These are phyloP conservation scores for Stegostoma tigrinum DNA, from an alignment of 2,113 vertebrate species.

Conservation along the genomic window DNA sequence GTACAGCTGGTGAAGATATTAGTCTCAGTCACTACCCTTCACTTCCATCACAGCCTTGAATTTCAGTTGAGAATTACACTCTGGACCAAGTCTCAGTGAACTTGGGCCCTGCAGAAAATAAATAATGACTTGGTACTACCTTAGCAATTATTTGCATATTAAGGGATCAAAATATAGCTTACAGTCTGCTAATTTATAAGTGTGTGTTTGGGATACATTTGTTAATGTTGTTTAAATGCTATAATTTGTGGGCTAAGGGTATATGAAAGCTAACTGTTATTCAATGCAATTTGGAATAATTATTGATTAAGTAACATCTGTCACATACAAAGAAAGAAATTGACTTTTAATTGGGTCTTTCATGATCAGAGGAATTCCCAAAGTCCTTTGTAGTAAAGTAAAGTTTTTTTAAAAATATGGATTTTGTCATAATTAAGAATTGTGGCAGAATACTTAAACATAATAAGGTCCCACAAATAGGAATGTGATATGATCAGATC, in stretches of 20 bases:
- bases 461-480: not conserved
- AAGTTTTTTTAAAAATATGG: not conserved
- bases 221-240: not conserved
- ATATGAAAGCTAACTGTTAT: not conserved
- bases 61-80: not conserved
- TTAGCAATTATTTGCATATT: not conserved
- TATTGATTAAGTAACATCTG: not conserved
- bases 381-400: not conserved
- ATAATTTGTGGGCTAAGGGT: not conserved
- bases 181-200: not conserved
- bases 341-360: not conserved
- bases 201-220: not conserved
- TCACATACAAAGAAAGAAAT: not conserved
- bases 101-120: not conserved
- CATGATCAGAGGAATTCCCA: not conserved
- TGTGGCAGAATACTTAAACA: not conserved
- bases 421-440: not conserved
- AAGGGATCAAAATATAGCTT: not conserved
- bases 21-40: not conserved
- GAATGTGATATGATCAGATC: not conserved
- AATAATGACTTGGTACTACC: not conserved
- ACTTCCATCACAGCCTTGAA: not conserved
- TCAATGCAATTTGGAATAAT: not conserved
- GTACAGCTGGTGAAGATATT: constrained; percentile 18
- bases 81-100: not conserved